Percentiles rank a stretch among this genome's conserved stretches.
These are phyloP conservation scores for Ivindomyrus marchei DNA, from an alignment of 2,113 vertebrate species.

Conservation along the genomic window DNA sequence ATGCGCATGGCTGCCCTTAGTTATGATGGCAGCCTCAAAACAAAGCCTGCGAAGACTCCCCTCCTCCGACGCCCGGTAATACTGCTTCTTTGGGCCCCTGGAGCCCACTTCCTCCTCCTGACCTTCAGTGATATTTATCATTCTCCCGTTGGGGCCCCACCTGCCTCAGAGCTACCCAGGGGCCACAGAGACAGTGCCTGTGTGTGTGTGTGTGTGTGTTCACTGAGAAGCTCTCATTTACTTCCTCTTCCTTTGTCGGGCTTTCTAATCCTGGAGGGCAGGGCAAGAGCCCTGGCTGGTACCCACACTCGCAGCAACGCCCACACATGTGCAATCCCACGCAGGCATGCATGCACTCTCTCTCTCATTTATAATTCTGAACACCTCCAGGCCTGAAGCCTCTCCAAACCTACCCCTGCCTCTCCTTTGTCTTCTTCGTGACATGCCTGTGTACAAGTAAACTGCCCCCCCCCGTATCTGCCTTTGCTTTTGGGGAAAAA, in stretches of 20 bases:
- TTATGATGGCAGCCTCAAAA: background rate
- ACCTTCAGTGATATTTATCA: constrained; percentile 19
- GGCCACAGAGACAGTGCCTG: background rate
- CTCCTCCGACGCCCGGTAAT: background rate
- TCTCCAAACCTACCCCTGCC: background rate
- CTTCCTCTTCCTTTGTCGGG: background rate
- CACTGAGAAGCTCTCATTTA: constrained; percentile 1
- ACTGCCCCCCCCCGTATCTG: background rate
- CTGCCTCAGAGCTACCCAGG: constrained; percentile 2
- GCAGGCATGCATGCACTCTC: background rate
- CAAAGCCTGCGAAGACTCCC: background rate
- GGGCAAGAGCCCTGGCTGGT: background rate
- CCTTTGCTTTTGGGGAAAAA: background rate
- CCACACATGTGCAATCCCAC: background rate
- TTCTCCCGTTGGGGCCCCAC: background rate
- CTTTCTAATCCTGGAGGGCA: background rate
- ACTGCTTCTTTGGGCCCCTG: background rate
- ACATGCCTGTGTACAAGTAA: background rate
- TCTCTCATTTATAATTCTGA: background rate
- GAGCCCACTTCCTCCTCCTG: background rate
- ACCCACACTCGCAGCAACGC: background rate
- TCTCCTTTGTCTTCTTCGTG: background rate
- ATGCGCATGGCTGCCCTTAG: background rate
- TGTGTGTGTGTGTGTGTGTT: background rate
- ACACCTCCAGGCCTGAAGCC: background rate